Percentiles rank a stretch among this genome's conserved stretches.
phyloP scores from a whole-genome alignment of 1,140 invertebrate species.

The Aphaenogaster ashmeadi region DNA sequence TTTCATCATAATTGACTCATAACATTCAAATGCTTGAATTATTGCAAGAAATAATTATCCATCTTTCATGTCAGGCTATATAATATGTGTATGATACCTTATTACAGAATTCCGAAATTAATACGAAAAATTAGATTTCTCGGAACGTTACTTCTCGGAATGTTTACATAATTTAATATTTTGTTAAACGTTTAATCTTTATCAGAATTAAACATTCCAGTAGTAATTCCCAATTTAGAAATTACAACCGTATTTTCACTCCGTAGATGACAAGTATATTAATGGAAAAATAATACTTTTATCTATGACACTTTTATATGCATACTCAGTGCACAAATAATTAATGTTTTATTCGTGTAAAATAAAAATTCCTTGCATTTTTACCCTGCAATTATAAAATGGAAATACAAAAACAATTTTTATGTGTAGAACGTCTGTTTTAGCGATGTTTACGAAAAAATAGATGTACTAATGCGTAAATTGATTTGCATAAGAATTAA shows the following conservation, averaged over 20 bases:
- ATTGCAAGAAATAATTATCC: conserved; percentile 6
- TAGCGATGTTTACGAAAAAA: neutral
- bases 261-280: neutral
- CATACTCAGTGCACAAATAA: neutral
- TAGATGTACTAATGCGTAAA: neutral
- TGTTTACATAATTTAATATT: neutral
- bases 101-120: conserved; percentile 6
- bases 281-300: conserved; percentile 7
- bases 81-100: neutral
- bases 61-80: neutral
- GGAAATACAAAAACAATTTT: neutral
- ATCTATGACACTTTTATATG: neutral
- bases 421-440: neutral
- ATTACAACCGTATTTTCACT: neutral
- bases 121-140: neutral
- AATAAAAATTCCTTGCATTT: neutral
- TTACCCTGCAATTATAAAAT: neutral
- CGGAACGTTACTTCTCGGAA: neutral
- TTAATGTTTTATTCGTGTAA: conserved; percentile 42
- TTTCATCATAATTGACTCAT: conserved; percentile 6
- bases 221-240: conserved; percentile 5
- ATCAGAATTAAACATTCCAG: neutral
- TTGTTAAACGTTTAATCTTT: neutral
- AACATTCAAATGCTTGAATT: neutral
- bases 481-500: conserved; percentile 5